phyloP scores from a whole-genome alignment of 2,888 invertebrate genomes.

The Chirona hameri region DNA sequence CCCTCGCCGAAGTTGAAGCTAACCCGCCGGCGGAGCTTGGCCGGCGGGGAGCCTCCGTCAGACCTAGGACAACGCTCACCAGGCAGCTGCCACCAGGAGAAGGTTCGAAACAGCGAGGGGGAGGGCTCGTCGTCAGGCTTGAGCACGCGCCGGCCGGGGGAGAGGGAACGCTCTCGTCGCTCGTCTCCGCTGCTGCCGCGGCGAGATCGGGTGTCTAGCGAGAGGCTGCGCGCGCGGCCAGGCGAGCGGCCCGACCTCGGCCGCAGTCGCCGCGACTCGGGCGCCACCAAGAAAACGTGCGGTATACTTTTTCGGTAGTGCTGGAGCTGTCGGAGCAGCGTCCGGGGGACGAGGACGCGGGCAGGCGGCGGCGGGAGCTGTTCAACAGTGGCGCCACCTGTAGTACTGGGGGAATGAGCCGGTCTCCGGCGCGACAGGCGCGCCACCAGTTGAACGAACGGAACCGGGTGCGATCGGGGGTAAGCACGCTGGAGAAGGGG shows the following conservation, averaged over 20 bases:
- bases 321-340: not conserved
- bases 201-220: not conserved
- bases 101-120: not conserved
- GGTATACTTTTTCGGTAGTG: not conserved
- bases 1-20: not conserved
- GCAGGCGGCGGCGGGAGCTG: not conserved
- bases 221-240: not conserved
- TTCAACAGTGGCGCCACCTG: not conserved
- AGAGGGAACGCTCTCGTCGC: not conserved
- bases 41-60: not conserved
- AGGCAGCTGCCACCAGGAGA: constrained; percentile 7
- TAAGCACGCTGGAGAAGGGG: not conserved
- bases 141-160: not conserved
- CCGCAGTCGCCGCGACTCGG: not conserved
- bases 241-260: not conserved
- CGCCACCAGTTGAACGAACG: constrained; percentile 25
- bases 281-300: not conserved
- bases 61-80: not conserved
- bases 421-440: not conserved
- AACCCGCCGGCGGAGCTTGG: not conserved
- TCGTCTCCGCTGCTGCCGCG: not conserved
- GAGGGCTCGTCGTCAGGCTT: not conserved
- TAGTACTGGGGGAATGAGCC: not conserved
- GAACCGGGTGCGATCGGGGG: not conserved
- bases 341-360: not conserved